phyloP scores from a whole-genome alignment of 2,888 invertebrate genomes.

The Anagyrus pseudococci region DNA sequence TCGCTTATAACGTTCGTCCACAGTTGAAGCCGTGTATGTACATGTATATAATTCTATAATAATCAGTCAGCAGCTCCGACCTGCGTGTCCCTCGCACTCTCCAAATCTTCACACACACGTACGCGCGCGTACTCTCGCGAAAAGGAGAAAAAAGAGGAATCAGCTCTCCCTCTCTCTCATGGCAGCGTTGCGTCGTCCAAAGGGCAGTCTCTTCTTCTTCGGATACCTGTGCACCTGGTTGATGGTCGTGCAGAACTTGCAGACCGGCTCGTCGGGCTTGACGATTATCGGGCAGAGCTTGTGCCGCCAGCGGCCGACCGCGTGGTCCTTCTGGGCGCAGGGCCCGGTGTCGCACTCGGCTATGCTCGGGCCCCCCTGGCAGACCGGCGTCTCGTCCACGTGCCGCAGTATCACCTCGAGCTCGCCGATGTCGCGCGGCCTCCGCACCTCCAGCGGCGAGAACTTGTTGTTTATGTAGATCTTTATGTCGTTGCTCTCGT shows the following conservation, averaged over 20 bases:
- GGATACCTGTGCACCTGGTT: conserved; percentile 32
- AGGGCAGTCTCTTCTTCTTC: conserved; percentile 25
- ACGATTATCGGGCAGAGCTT: conserved; percentile 32
- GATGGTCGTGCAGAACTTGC: conserved; percentile 31
- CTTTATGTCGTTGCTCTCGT: conserved; percentile 31
- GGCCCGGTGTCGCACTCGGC: conserved; percentile 26
- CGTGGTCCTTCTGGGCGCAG: conserved; percentile 34
- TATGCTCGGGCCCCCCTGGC: conserved; percentile 28
- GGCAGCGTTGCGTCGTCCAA: conserved; percentile 9
- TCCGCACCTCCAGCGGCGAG: conserved; percentile 30
- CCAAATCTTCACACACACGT: too few species aligned
- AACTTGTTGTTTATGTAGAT: conserved; percentile 36
- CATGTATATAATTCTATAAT: too few species aligned
- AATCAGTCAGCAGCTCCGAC: conserved; percentile 20
- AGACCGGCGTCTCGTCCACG: conserved; percentile 26
- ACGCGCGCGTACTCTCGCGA: too few species aligned
- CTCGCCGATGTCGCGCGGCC: conserved; percentile 24
- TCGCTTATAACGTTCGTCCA: background rate
- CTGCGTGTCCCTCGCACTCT: background rate
- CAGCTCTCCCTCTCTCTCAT: background rate
- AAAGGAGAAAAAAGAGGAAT: too few species aligned
- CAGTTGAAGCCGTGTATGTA: conserved; percentile 12
- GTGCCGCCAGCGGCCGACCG: conserved; percentile 31
- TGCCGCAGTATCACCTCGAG: conserved; percentile 28
- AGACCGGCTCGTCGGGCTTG: conserved; percentile 6